Conservation (phyloP, 2,797 vertebrate species). For the Aselliscus stoliczkanus region DNA sequence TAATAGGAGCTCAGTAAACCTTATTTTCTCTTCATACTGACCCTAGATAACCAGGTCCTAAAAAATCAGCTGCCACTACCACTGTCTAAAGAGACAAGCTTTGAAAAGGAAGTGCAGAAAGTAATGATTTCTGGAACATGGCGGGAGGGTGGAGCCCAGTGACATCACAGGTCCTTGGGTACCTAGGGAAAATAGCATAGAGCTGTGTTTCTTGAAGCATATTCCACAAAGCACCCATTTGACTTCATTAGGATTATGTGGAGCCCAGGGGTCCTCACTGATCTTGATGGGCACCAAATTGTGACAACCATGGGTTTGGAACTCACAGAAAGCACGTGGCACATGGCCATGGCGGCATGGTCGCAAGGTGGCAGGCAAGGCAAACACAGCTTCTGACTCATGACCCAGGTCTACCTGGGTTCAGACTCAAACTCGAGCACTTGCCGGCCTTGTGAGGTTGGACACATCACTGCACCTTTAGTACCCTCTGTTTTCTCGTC, state of each 20-base stretch:
- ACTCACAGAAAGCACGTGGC: not conserved
- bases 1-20: not conserved
- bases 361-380: not conserved
- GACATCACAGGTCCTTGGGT: too few species aligned
- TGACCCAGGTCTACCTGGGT: not conserved
- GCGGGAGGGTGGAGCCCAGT: not conserved
- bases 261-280: rapidly evolving
- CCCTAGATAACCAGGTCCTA: too few species aligned
- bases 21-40: not conserved
- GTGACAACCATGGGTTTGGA: not conserved
- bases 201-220: not conserved
- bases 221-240: not conserved
- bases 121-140: not conserved
- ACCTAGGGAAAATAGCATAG: not conserved
- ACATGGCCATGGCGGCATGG: rapidly evolving
- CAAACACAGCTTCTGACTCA: not conserved
- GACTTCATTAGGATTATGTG: too few species aligned
- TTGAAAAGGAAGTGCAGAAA: not conserved
- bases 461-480: not conserved
- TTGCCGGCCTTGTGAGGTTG: not conserved
- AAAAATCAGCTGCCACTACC: not conserved
- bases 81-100: not conserved
- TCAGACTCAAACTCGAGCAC: not conserved
- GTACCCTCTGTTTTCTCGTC: not conserved
- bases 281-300: not conserved